Conservation (phyloP, 1,140 invertebrate genomes). For the Lethocerus indicus region DNA sequence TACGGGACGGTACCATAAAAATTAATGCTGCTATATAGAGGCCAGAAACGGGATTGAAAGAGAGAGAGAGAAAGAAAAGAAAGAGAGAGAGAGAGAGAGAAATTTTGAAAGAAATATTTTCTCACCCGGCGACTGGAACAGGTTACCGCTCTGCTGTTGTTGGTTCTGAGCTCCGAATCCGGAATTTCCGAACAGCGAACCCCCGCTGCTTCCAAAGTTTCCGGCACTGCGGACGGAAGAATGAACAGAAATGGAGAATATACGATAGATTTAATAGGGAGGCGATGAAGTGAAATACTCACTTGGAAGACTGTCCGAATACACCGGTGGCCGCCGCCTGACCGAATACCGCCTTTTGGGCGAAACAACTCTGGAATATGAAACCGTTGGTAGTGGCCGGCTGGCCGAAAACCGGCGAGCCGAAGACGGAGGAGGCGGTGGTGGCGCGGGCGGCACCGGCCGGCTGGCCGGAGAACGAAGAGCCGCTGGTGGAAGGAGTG, state of each 20-base stretch:
- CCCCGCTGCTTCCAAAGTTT: constrained; percentile 9
- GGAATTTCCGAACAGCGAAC: constrained; percentile 6
- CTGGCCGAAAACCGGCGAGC: constrained; percentile 9
- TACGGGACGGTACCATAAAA: no score
- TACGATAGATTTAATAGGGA: no score
- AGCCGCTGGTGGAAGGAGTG: not conserved
- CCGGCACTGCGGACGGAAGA: constrained; percentile 2
- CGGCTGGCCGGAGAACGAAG: constrained; percentile 1
- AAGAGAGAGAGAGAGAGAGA: no score
- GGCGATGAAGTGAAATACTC: constrained; percentile 1
- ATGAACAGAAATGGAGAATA: constrained; percentile 1
- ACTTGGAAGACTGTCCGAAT: constrained; percentile 12
- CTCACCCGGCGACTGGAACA: constrained; percentile 4
- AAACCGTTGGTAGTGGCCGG: constrained; percentile 1
- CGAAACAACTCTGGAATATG: not conserved
- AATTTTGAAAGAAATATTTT: not conserved
- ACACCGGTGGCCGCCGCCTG: constrained; percentile 1
- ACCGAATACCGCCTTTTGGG: constrained; percentile 6
- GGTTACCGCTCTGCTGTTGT: constrained; percentile 8
- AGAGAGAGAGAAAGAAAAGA: no score
- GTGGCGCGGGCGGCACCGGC: constrained; percentile 4
- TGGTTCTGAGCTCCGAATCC: not conserved
- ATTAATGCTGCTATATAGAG: no score
- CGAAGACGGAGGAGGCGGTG: constrained; percentile 15
- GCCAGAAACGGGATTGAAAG: no score